phyloP scores from a whole-genome alignment of 2,113 vertebrate species.

The Prinia subflava region DNA sequence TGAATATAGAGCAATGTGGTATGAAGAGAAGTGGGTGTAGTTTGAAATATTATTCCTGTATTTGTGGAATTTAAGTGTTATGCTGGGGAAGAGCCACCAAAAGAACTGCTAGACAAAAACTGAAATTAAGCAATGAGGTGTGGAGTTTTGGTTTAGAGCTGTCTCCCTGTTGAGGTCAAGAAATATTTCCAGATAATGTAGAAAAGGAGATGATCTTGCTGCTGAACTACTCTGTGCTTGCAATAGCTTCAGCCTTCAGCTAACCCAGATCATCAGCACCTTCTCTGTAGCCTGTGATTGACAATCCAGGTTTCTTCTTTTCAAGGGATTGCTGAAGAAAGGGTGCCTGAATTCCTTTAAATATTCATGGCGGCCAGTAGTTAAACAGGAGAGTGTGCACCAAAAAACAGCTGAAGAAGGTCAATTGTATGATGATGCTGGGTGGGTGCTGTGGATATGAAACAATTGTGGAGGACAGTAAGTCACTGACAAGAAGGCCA shows the following conservation, averaged over 20 bases:
- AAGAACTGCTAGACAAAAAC: not conserved
- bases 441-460: not conserved
- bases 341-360: not conserved
- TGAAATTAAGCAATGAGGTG: not conserved
- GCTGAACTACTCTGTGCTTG: not conserved
- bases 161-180: not conserved
- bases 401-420: not conserved
- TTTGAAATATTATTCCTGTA: not conserved
- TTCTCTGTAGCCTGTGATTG: not conserved
- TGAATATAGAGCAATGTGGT: not conserved
- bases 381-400: not conserved
- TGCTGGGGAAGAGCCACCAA: not conserved
- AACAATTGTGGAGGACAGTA: not conserved
- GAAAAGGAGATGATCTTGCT: not conserved
- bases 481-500: not conserved
- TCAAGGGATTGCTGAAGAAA: not conserved
- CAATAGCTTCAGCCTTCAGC: not conserved
- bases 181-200: not conserved
- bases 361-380: not conserved
- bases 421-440: not conserved
- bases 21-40: not conserved
- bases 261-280: accelerated
- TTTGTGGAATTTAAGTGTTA: accelerated
- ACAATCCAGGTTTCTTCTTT: not conserved
- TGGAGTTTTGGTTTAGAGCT: not conserved